Conservation (phyloP, 1,140 invertebrate species). For the Leptinotarsa undecemlineata region DNA sequence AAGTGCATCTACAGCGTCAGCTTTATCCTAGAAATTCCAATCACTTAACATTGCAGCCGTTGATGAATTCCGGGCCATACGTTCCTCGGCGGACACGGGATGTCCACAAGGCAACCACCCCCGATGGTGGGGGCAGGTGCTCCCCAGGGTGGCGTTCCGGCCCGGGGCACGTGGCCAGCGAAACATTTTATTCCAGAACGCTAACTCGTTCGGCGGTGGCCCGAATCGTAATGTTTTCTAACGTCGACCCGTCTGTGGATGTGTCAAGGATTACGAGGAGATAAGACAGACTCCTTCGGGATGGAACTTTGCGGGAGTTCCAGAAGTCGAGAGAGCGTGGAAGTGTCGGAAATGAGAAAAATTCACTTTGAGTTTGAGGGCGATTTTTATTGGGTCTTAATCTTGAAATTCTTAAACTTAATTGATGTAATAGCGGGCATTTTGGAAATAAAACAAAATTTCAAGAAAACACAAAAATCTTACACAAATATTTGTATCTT, state of each 20-base stretch:
- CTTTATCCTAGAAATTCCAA: slow-evolving; percentile 2
- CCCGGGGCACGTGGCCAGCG: slow-evolving; percentile 28
- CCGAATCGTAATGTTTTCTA: slow-evolving; percentile 37
- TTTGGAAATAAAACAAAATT: too few relatives aligned
- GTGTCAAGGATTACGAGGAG: background rate
- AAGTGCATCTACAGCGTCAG: slow-evolving; percentile 1
- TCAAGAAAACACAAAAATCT: too few relatives aligned
- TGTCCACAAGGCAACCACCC: slow-evolving; percentile 24
- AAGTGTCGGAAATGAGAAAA: too few relatives aligned
- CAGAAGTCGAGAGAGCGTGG: too few relatives aligned
- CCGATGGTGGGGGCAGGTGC: slow-evolving; percentile 17
- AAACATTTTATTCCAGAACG: slow-evolving; percentile 41
- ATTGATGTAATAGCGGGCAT: too few relatives aligned
- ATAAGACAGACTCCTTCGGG: background rate
- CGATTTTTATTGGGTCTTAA: too few relatives aligned
- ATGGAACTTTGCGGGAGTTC: too few relatives aligned
- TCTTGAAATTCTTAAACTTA: too few relatives aligned
- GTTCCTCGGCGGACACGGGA: slow-evolving; percentile 15
- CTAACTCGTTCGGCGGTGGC: slow-evolving; percentile 34
- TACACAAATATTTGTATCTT: too few relatives aligned
- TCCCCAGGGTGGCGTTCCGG: slow-evolving; percentile 34
- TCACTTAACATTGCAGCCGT: slow-evolving; percentile 17
- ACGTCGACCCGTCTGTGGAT: background rate
- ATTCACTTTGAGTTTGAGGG: too few relatives aligned
- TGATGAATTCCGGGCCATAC: slow-evolving; percentile 18